Percentiles rank a stretch among this genome's conserved stretches.
phyloP scores from a whole-genome alignment of 2,797 vertebrate genomes.

The Percopsis omiscomaycus region DNA sequence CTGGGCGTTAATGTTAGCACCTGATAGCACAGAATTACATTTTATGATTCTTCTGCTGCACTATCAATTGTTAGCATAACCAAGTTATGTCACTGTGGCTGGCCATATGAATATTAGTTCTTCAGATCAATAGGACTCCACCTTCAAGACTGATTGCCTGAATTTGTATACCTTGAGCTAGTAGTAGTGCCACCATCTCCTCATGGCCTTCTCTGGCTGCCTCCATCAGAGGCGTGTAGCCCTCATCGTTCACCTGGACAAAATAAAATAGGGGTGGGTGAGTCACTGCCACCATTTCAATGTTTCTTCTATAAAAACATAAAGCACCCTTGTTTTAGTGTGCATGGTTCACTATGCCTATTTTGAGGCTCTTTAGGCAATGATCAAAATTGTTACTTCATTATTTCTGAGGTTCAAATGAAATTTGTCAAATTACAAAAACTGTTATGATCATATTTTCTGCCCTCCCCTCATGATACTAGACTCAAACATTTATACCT shows the following conservation, averaged over 20 bases:
- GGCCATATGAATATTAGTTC: background rate
- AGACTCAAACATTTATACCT: slow-evolving; percentile 59
- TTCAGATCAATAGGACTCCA: background rate
- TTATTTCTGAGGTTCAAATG: too few relatives aligned
- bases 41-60: background rate
- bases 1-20: slow-evolving; percentile 98
- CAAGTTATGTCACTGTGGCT: too few relatives aligned
- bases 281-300: slow-evolving; percentile 1
- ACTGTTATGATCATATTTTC: too few relatives aligned
- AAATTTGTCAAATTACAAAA: too few relatives aligned
- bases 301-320: background rate
- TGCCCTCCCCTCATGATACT: background rate
- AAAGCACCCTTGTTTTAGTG: too few relatives aligned
- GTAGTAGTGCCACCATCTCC: slow-evolving; percentile 96
- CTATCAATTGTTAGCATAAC: too few relatives aligned
- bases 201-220: slow-evolving; percentile 98
- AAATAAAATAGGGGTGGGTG: background rate
- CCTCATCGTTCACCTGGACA: slow-evolving; percentile 92
- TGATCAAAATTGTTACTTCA: too few relatives aligned
- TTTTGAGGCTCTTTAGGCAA: too few relatives aligned
- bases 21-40: slow-evolving; percentile 58
- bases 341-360: too few relatives aligned
- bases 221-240: slow-evolving; percentile 98
- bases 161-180: slow-evolving; percentile 88
- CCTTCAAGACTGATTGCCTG: background rate